Evolutionary conservation across 1,140 invertebrate species (phyloP), one percentile per base, ranked within the genome.

Genomic region (Notospermus geniculatus): DNA sequence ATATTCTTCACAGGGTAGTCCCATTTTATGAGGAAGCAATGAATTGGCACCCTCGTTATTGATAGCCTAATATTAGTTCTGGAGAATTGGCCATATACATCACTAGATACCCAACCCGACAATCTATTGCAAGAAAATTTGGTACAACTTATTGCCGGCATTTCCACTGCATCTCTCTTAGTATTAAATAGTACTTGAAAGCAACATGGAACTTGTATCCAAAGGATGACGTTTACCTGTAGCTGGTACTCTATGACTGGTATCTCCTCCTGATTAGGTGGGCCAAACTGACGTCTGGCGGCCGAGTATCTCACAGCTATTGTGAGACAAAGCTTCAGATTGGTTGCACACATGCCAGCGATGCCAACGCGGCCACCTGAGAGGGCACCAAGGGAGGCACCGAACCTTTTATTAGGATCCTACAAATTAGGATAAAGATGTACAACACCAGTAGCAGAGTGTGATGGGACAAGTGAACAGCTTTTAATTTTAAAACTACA

Each of bases 291-390:
- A 79, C 86, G 89, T 45, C 95, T 83, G 0, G 90, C 89, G 2
- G 90, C 91, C 41, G 92, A 91, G 83, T 98, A 97, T 46, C 95
- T 85, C 22, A 95, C 84, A 0, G 93, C 91, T 66, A 97, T 95
- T 0, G 88, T 85, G 1, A 95, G 77, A 11, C 88, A 90, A 64
- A 88, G 84, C 36, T 85, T 84, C 32, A 93, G 75, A 54, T 91
- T 87, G 74, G 81, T 84, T 7, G 86, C 82, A 66, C 89, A 88
- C 72, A 95, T 90, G 45, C 83, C 74, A 19, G 84, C 82, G 50
- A 86, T 86, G 22, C 84, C 86, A 7, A 91, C 86, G 54, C 93
- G 83, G 83, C 92, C 93, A 41, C 86, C 85, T 0, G 93, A 97
- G 43, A 98, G 83, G 54, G 88, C 90, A 66, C 92, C 94, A 15